phyloP scores from a whole-genome alignment of 2,888 invertebrate species.

The Aleiodes testaceus region DNA sequence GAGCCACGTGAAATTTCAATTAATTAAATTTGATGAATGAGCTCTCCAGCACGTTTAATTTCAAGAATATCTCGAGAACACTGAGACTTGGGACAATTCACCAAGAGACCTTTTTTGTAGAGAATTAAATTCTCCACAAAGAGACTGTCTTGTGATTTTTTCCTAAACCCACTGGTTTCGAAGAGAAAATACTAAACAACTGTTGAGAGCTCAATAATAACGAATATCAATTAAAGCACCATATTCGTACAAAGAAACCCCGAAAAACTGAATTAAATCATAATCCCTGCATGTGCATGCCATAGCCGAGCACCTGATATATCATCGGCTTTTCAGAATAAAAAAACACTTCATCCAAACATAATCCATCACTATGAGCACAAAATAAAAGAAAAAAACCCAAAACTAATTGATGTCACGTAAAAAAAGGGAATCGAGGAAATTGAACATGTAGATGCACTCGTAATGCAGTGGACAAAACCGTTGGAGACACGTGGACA shows the following conservation, averaged over 20 bases:
- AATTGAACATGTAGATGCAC: constrained; percentile 9
- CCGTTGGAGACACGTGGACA: constrained; percentile 2
- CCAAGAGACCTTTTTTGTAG: no score
- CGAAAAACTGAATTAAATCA: neutral
- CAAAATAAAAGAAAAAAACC: neutral
- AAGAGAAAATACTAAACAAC: no score
- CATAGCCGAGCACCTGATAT: constrained; percentile 62
- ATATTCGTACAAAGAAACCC: constrained; percentile 33
- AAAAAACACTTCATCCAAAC: neutral
- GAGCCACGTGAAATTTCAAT: constrained; percentile 57
- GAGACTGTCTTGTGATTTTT: no score
- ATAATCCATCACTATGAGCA: neutral
- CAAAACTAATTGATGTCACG: neutral
- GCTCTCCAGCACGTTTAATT: no score
- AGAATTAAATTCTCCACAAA: no score
- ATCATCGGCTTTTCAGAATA: constrained; percentile 44
- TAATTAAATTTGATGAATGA: neutral
- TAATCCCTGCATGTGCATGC: constrained; percentile 60
- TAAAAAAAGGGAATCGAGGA: neutral
- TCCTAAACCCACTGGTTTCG: no score
- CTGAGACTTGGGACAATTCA: no score
- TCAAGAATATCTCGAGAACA: no score
- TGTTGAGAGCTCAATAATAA: neutral
- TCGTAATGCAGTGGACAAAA: constrained; percentile 3
- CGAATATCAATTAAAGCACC: constrained; percentile 23